These are phyloP conservation scores for Arctopsyche grandis DNA, from an alignment of 1,140 invertebrate genomes.

Conservation along the genomic window DNA sequence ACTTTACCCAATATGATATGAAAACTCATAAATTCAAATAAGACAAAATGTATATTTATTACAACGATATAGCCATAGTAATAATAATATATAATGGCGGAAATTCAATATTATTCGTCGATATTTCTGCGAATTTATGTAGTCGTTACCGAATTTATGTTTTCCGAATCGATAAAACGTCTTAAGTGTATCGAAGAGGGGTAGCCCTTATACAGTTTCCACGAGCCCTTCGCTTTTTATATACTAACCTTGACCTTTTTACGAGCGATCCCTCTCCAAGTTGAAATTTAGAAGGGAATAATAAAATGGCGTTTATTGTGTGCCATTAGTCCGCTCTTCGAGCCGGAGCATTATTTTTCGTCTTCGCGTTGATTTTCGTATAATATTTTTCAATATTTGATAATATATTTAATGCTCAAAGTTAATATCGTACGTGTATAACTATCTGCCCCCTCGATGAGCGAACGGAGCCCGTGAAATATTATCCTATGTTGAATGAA, in stretches of 20 bases:
- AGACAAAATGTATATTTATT: too few species aligned
- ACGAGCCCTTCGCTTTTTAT: neutral
- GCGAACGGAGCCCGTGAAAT: neutral
- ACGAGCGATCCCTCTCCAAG: neutral
- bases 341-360: too few species aligned
- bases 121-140: conserved; percentile 21
- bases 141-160: conserved; percentile 16
- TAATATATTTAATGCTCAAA: too few species aligned
- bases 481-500: neutral
- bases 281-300: conserved; percentile 15
- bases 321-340: neutral
- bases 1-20: too few species aligned
- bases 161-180: conserved; percentile 14
- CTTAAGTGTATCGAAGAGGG: conserved; percentile 6
- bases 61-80: too few species aligned
- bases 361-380: too few species aligned
- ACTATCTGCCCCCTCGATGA: neutral
- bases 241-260: conserved; percentile 14
- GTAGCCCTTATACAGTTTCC: neutral
- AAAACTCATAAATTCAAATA: too few species aligned
- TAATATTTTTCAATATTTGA: too few species aligned
- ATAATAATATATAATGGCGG: too few species aligned
- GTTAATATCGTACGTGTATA: too few species aligned
- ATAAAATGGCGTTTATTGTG: conserved; percentile 19
- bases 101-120: neutral